Conservation (phyloP, 2,113 vertebrate species). For the Paramisgurnus dabryanus region DNA sequence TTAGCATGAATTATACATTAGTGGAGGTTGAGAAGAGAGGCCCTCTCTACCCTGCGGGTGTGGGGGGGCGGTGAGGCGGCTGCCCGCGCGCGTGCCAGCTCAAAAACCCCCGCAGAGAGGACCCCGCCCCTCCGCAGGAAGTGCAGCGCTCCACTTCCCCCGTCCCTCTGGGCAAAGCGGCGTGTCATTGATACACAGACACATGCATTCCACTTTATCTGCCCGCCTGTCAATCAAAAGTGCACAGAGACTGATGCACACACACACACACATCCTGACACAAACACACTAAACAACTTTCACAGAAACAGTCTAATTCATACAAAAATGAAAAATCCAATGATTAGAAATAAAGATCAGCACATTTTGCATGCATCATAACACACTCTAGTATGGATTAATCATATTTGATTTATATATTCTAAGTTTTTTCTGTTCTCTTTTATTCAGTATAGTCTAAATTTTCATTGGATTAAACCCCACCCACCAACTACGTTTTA, state of each 20-base stretch:
- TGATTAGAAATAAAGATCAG: too few species aligned
- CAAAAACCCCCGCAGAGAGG: constrained; percentile 70
- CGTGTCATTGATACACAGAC: constrained; percentile 61
- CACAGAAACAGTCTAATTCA: neutral
- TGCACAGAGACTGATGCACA: constrained; percentile 45
- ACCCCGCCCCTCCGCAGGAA: constrained; percentile 68
- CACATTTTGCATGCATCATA: too few species aligned
- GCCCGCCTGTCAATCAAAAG: constrained; percentile 44
- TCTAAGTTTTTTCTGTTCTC: too few species aligned
- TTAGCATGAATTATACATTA: constrained; percentile 99
- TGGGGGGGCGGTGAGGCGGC: constrained; percentile 65
- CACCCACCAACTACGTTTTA: too few species aligned
- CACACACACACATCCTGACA: neutral
- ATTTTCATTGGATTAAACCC: too few species aligned
- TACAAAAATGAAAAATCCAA: too few species aligned
- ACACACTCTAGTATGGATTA: too few species aligned
- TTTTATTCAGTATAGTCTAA: too few species aligned
- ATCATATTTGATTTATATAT: too few species aligned
- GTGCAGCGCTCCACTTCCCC: constrained; percentile 81
- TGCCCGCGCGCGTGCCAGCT: constrained; percentile 76
- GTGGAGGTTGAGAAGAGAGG: constrained; percentile 84
- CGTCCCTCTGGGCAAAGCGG: constrained; percentile 70
- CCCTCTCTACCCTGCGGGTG: constrained; percentile 72
- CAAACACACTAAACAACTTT: neutral
- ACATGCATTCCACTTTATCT: constrained; percentile 46